Evolutionary conservation across 2,797 vertebrate genomes (phyloP).

Genomic region (Megalops cyprinoides): DNA sequence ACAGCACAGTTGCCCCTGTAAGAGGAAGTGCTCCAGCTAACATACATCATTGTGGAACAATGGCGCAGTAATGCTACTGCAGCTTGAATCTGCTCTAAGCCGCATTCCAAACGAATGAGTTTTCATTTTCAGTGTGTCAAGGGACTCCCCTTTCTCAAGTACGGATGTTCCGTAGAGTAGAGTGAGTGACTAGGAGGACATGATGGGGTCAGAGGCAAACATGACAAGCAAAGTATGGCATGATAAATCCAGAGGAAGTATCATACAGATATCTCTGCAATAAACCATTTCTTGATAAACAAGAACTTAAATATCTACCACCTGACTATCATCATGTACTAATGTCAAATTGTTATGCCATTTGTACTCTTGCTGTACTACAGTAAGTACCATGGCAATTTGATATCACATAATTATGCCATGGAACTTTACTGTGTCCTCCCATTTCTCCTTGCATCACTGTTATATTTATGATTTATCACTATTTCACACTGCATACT

Average conservation of each 20-base stretch:
- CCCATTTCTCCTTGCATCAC: no score
- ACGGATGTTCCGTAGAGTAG: background rate
- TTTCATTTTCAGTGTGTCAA: background rate
- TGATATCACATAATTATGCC: no score
- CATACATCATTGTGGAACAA: slow-evolving; percentile 29
- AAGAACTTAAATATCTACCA: background rate
- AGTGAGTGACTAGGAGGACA: background rate
- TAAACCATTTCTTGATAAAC: background rate
- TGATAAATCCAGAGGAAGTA: background rate
- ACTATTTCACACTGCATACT: no score
- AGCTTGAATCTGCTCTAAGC: background rate
- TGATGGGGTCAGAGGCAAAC: background rate
- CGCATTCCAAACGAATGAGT: slow-evolving; percentile 15
- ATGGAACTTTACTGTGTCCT: no score
- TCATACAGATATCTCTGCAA: background rate
- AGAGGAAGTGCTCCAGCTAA: slow-evolving; percentile 25
- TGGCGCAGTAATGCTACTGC: background rate
- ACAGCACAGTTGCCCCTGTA: slow-evolving; percentile 25
- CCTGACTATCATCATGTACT: background rate
- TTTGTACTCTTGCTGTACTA: no score
- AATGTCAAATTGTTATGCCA: background rate
- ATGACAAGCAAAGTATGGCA: background rate
- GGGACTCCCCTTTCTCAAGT: no score
- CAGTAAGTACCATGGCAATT: no score
- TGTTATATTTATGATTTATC: no score